Conservation (phyloP, 1,140 invertebrate genomes). For the Teleogryllus occipitalis region DNA sequence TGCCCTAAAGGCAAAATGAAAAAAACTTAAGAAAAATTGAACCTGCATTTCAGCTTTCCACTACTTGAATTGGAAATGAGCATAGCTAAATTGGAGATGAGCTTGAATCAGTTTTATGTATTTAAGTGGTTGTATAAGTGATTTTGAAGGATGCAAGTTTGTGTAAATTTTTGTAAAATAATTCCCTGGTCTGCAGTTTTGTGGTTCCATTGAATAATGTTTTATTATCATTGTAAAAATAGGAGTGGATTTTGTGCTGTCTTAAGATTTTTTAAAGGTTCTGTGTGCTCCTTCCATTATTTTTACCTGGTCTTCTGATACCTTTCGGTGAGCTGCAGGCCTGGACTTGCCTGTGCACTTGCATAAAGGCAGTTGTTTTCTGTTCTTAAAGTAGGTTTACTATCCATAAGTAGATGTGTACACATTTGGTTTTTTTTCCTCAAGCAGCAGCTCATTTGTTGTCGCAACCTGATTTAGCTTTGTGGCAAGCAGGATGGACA, state of each 20-base stretch:
- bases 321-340: slow-evolving; percentile 10
- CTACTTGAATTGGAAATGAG: slow-evolving; percentile 32
- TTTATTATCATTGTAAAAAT: slow-evolving; percentile 25
- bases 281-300: slow-evolving; percentile 22
- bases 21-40: slow-evolving; percentile 37
- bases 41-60: slow-evolving; percentile 43
- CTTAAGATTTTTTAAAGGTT: slow-evolving; percentile 21
- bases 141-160: slow-evolving; percentile 29
- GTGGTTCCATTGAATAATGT: slow-evolving; percentile 26
- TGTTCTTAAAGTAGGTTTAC: slow-evolving; percentile 2
- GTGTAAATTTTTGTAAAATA: slow-evolving; percentile 36
- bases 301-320: slow-evolving; percentile 18
- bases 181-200: slow-evolving; percentile 23
- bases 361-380: slow-evolving; percentile 13
- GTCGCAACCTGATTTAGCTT: slow-evolving; percentile 21
- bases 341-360: slow-evolving; percentile 11
- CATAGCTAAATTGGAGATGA: slow-evolving; percentile 31
- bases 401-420: not conserved
- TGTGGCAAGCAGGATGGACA: slow-evolving; percentile 23
- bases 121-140: slow-evolving; percentile 29
- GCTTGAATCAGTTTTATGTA: slow-evolving; percentile 31
- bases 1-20: slow-evolving; percentile 37
- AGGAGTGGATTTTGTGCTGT: slow-evolving; percentile 26
- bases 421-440: slow-evolving; percentile 9
- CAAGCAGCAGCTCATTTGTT: slow-evolving; percentile 15